These are phyloP conservation scores for Phrixothrix hirtus DNA, from an alignment of 2,888 invertebrate species.

Conservation along the genomic window DNA sequence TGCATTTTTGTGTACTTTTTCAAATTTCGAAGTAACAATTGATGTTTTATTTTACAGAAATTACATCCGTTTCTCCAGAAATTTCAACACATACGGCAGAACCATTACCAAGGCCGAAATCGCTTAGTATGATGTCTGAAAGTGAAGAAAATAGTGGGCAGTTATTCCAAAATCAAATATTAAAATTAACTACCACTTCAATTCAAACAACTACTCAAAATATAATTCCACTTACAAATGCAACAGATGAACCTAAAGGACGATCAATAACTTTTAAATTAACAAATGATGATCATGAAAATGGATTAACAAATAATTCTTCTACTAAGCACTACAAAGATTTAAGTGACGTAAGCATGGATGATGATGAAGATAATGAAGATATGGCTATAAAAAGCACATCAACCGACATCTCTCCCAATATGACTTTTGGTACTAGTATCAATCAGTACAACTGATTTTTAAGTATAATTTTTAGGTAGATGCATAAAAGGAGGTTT, in stretches of 20 bases:
- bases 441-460: not conserved
- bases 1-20: not conserved
- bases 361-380: constrained; percentile 63
- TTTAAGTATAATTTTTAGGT: not conserved
- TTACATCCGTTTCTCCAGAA: not conserved
- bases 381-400: constrained; percentile 42
- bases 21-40: not conserved
- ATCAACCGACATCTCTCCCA: constrained; percentile 4
- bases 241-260: constrained; percentile 44
- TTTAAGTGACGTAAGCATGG: constrained; percentile 79
- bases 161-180: constrained; percentile 20
- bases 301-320: constrained; percentile 40
- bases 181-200: too few species aligned
- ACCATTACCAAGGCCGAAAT: constrained; percentile 39
- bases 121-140: constrained; percentile 48
- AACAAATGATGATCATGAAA: constrained; percentile 42
- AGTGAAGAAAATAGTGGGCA: constrained; percentile 37
- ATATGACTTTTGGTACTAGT: constrained; percentile 8
- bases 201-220: constrained; percentile 8
- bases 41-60: constrained; percentile 9
- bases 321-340: constrained; percentile 56
- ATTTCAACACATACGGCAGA: constrained; percentile 33
- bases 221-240: constrained; percentile 12
- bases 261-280: constrained; percentile 51
- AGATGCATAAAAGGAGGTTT: constrained; percentile 53